A percentile compares a stretch with the other conserved stretches of the same genome.
Conservation (phyloP, 2,113 vertebrate genomes). For the Capricornis sumatraensis region DNA sequence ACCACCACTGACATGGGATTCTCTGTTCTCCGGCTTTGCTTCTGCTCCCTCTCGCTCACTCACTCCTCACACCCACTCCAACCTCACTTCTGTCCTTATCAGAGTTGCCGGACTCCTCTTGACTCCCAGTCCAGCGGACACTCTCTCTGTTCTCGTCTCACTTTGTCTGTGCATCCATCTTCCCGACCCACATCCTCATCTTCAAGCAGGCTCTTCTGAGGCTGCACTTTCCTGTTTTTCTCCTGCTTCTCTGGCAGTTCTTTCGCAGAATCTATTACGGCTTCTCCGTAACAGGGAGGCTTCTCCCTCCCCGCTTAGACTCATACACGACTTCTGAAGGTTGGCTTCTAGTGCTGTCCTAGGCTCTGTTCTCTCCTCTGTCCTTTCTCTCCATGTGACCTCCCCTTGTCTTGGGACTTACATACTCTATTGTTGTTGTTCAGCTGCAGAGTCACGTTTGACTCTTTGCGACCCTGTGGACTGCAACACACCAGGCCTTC, state of each 20-base stretch:
- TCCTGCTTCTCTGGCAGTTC: not conserved
- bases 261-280: not conserved
- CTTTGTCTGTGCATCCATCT: not conserved
- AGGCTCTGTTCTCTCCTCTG: not conserved
- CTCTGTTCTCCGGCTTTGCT: not conserved
- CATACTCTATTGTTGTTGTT: not conserved
- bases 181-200: not conserved
- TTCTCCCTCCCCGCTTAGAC: not conserved
- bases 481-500: not conserved
- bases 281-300: not conserved
- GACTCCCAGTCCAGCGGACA: not conserved
- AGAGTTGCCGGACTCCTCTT: not conserved
- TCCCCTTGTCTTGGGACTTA: not conserved
- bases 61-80: not conserved
- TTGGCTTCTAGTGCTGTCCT: not conserved
- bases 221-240: not conserved
- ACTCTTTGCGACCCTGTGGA: not conserved
- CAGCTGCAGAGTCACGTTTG: not conserved
- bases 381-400: not conserved
- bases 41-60: too few species aligned
- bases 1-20: rapidly evolving
- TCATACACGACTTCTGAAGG: not conserved
- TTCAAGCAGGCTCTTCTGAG: not conserved
- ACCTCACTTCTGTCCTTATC: not conserved
- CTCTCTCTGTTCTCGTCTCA: not conserved